phyloP scores from a whole-genome alignment of 2,888 invertebrate species.

The Agrilus cyanescens region DNA sequence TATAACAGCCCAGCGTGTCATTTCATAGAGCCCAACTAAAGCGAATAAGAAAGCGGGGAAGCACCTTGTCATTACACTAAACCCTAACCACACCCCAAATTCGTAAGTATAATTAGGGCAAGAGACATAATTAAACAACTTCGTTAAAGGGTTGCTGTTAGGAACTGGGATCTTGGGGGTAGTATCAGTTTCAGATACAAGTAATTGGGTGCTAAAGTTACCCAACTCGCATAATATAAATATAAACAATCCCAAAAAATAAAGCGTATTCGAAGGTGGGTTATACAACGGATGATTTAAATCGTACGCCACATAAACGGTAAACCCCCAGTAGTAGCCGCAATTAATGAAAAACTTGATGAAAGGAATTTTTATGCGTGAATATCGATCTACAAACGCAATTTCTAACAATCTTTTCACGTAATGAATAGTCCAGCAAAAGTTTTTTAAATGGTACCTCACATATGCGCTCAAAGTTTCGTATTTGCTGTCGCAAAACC shows the following conservation, averaged over 20 bases:
- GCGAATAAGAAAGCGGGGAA: conserved; percentile 87
- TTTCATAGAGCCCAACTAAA: conserved; percentile 87
- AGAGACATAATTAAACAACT: conserved; percentile 81
- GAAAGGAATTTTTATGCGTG: conserved; percentile 95
- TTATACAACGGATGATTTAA: conserved; percentile 94
- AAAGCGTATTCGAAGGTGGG: conserved; percentile 54
- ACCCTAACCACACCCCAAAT: conserved; percentile 85
- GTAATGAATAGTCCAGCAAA: conserved; percentile 85
- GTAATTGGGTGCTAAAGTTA: conserved; percentile 85
- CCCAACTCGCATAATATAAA: conserved; percentile 85
- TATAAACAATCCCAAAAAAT: conserved; percentile 51
- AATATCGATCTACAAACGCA: conserved; percentile 92
- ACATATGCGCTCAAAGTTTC: conserved; percentile 17
- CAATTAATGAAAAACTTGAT: conserved; percentile 96
- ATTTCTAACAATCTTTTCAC: conserved; percentile 89
- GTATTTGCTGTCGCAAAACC: conserved; percentile 64
- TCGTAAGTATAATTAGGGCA: conserved; percentile 99
- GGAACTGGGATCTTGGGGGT: conserved; percentile 81
- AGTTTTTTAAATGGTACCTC: neutral
- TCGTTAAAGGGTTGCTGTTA: conserved; percentile 76
- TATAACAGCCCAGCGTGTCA: conserved; percentile 93
- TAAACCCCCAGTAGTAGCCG: conserved; percentile 94
- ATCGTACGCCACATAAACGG: conserved; percentile 91
- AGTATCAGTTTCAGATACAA: conserved; percentile 80
- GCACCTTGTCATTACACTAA: conserved; percentile 89